Evolutionary conservation across 2,888 invertebrate genomes (phyloP), one percentile per base, ranked within the genome.

Genomic region (Gisinianus flammeolus): DNA sequence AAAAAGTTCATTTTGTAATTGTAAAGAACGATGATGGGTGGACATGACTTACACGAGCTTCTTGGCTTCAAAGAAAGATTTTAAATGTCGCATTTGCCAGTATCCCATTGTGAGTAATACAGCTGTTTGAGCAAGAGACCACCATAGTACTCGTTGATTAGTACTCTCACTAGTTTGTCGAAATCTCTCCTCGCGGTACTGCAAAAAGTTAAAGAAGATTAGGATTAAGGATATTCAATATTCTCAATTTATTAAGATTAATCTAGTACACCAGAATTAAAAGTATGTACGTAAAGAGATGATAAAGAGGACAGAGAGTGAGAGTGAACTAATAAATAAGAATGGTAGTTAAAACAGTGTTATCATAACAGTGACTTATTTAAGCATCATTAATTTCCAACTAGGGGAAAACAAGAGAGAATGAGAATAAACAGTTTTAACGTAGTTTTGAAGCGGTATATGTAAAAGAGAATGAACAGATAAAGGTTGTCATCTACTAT

Each of bases 81-180:
- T 98, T 84, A 99, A 90, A 90, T 99, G 99, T 86, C 93, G 92
- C 97, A 99, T 98, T 88, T 99, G 99, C 98, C 98, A 99, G 84
- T 96, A 93, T 22, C 99, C 99, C 91, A 98, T 98, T 44, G 91
- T 88, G 0, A 98, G 89, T 16, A 99, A 90, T 62, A 99, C 94
- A 75, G 92, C 90, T 0, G 96, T 95, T 88, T 99, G 99, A 0
- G 93, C 91, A 19, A 97, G 89, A 76, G 97, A 96, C 98, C 98
- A 99, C 95, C 97, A 98, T 31, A 98, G 89, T 0, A 97, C 97
- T 83, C 96, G 90, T 74, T 93, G 92, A 87, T 98, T 97, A 76
- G 99, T 99, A 87, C 97, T 98, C 88, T 99, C 98, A 82, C 97
- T 97, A 0, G 98, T 99, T 87, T 94, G 94, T 80, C 98, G 91